Evolutionary conservation across 2,113 vertebrate genomes (phyloP), one percentile per base, ranked within the genome.

Genomic region (Eptatretus burgeri): DNA sequence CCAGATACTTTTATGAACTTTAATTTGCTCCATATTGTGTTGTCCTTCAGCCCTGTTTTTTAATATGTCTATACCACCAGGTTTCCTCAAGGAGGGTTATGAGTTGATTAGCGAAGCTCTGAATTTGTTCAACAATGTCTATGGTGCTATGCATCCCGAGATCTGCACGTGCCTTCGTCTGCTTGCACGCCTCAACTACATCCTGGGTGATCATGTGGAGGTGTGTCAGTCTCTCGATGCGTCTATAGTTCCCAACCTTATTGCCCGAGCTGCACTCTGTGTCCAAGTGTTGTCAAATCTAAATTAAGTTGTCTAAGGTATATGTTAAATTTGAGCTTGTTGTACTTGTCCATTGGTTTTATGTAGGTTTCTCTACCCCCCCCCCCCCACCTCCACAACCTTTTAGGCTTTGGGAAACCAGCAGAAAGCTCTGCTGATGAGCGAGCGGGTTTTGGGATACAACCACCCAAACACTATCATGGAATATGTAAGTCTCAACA

Each of bases 51-150:
- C 27, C 3, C 27, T 41, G 27, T 41, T 41, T 41, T 41, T 41
- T 41, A 5, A 41, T n/a, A 41, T 2, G 62, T 14, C 10, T 51
- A 2, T 1, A 20, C 14, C 3, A 66, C 52, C 65, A 95, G 91
- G 91, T 72, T 98, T 91, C 71, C 77, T 98, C 72, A 98, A 98
- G 72, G 91, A 98, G 73, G 91, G 91, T 66, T 93, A 84, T 1
- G 89, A 95, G 75, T 81, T 95, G 68, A 95, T 98, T 76, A 93
- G 77, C 0, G 91, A 98, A 75, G 87, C 91, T 66, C 77, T 98
- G 69, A 98, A 98, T 75, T 78, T 98, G 70, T 98, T 91, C 71
- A 98, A 98, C 76, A 95, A 94, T 2, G 91, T 98, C 49, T 98
- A 98, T 10, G 91, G 91, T 68, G 89, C 91, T 68, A 94, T 98